Evolutionary conservation across 2,888 invertebrate genomes (phyloP), one percentile per base, ranked within the genome.

Genomic region (Drosophila merina): DNA sequence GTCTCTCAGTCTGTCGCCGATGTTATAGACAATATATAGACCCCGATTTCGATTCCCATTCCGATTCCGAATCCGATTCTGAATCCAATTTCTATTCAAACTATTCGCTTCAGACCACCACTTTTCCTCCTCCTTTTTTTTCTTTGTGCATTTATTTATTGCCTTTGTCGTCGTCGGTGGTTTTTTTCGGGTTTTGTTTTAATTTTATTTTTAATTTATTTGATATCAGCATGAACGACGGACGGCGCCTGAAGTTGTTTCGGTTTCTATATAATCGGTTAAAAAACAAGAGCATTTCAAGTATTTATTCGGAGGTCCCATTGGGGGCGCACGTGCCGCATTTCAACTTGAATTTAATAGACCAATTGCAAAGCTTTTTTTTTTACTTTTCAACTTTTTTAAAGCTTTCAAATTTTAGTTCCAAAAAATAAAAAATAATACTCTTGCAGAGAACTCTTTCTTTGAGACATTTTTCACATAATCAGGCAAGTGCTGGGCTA

Each of bases 391-490:
- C 2, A 20, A 20, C 20, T 4, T 10, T 33, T 33, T 33, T 33
- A 4, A 33, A 33, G 33, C 10, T 33, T 33, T 33, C 8, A 33
- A 10, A 33, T 10, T 33, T 10, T n/a, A 33, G 33, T 59, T 30
- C 58, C 52, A 20, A 20, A 1, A 20, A 20, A 20, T 2, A 20
- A 20, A 20, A 20, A 20, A 20, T 1, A 20, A 20, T 20, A 20
- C 20, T 20, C 2, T 20, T 20, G 2, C 2, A 20, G 1, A 49
- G 14, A 44, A 38, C 54, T 56, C 52, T 68, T 49, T 72, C 68
- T 74, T 72, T 86, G 88, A 88, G 87, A 86, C 87, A 88, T 89
- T 87, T 83, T 89, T 84, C 88, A 87, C 88, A 87, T 86, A 86
- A 88, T 86, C 88, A 83, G 77, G 72, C 81, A 75, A 84, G 75